Conservation (phyloP, 1,140 invertebrate species). For the Nasonia vitripennis region DNA sequence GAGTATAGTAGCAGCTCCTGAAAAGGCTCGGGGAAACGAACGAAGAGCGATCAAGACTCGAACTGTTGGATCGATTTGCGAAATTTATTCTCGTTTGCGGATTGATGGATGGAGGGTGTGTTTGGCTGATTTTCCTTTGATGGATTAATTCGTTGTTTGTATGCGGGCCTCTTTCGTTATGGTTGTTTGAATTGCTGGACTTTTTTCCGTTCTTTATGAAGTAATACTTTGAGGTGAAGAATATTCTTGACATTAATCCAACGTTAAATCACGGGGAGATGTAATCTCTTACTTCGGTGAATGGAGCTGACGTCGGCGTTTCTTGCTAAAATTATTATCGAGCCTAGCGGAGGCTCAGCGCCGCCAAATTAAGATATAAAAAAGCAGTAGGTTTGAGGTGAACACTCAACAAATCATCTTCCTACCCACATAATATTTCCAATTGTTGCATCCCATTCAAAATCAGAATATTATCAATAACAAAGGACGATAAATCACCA, state of each 20-base stretch:
- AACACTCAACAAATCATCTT: too few species aligned
- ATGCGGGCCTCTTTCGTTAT: background rate
- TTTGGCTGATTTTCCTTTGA: too few species aligned
- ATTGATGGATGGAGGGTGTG: background rate
- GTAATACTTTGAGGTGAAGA: background rate
- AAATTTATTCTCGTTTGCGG: background rate
- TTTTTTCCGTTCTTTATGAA: background rate
- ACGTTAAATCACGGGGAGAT: background rate
- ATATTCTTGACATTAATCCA: background rate
- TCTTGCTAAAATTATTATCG: background rate
- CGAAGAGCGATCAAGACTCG: slow-evolving; percentile 30
- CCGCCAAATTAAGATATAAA: background rate
- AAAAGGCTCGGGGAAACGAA: slow-evolving; percentile 33
- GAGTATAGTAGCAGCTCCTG: slow-evolving; percentile 3
- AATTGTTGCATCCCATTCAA: too few species aligned
- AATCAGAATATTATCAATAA: too few species aligned
- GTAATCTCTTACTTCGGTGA: background rate
- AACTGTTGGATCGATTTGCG: slow-evolving; percentile 1
- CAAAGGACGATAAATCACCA: too few species aligned
- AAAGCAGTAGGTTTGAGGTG: background rate
- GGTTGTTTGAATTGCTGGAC: background rate
- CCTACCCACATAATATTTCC: too few species aligned
- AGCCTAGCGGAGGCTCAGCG: background rate
- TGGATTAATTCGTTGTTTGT: too few species aligned
- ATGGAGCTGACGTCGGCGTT: background rate